These are phyloP conservation scores for Aldrovandia affinis DNA, from an alignment of 2,797 vertebrate genomes.

Conservation along the genomic window DNA sequence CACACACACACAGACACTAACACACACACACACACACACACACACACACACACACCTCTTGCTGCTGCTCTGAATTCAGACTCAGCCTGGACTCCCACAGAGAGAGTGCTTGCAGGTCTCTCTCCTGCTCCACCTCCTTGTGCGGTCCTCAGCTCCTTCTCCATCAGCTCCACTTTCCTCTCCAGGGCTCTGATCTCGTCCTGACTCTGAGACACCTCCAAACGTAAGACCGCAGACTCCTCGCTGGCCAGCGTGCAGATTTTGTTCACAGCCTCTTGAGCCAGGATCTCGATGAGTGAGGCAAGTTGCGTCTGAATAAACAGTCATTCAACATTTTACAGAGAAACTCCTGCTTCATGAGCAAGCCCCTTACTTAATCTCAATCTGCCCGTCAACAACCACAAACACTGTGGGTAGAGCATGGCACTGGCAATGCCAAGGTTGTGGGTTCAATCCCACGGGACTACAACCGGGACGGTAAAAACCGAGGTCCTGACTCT, in stretches of 20 bases:
- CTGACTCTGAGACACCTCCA: slow-evolving; percentile 55
- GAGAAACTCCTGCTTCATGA: neutral
- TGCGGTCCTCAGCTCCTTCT: slow-evolving; percentile 55
- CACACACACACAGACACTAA: neutral
- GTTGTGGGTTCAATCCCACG: no score
- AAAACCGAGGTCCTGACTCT: no score
- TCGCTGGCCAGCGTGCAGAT: slow-evolving; percentile 47
- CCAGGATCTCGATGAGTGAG: slow-evolving; percentile 38
- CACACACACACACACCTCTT: neutral
- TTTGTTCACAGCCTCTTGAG: slow-evolving; percentile 42
- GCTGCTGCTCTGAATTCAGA: slow-evolving; percentile 36
- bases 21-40: neutral
- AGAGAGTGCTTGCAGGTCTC: neutral
- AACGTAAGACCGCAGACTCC: slow-evolving; percentile 58
- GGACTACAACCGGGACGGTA: no score
- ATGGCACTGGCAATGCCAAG: no score
- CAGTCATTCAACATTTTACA: neutral
- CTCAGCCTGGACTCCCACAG: slow-evolving; percentile 2
- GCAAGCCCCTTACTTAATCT: no score
- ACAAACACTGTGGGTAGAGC: no score
- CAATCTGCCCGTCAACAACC: no score
- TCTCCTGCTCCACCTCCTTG: slow-evolving; percentile 39
- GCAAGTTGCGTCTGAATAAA: slow-evolving; percentile 32
- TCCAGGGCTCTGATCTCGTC: slow-evolving; percentile 55
- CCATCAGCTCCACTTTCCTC: slow-evolving; percentile 54